Percentiles rank a stretch among this genome's conserved stretches.
Conservation (phyloP, 2,113 vertebrate species). For the Cichladusa arquata region DNA sequence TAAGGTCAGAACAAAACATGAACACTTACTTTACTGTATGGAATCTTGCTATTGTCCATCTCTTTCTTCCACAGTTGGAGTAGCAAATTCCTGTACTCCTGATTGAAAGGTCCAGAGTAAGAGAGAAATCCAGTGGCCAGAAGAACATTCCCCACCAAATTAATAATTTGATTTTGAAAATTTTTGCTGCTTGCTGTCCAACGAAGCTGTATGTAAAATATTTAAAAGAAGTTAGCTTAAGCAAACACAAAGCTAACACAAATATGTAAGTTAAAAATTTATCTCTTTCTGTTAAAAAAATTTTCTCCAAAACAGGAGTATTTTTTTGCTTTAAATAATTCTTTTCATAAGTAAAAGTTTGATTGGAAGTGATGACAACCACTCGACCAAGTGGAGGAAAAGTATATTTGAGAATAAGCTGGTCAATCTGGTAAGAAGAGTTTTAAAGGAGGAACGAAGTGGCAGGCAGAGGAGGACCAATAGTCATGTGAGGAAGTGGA, state of each 20-base stretch:
- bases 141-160: slow-evolving; percentile 82
- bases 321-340: neutral
- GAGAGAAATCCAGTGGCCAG: slow-evolving; percentile 84
- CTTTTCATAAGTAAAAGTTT: neutral
- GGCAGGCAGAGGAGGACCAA: neutral
- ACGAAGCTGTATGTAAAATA: slow-evolving; percentile 67
- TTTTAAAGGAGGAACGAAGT: neutral
- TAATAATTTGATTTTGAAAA: slow-evolving; percentile 78
- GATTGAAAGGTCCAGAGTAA: slow-evolving; percentile 85
- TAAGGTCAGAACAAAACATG: neutral
- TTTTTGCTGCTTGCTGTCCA: slow-evolving; percentile 83
- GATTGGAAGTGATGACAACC: neutral
- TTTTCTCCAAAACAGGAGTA: neutral
- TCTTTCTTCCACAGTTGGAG: slow-evolving; percentile 79
- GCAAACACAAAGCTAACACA: neutral
- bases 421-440: neutral
- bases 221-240: neutral
- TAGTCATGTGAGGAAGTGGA: neutral
- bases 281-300: neutral
- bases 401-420: neutral
- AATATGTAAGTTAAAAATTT: neutral
- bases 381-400: neutral
- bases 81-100: slow-evolving; percentile 81
- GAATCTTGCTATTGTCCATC: slow-evolving; percentile 73
- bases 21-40: slow-evolving; percentile 71